Evolutionary conservation across 2,797 vertebrate genomes (phyloP).

Genomic region (Morelia viridis): DNA sequence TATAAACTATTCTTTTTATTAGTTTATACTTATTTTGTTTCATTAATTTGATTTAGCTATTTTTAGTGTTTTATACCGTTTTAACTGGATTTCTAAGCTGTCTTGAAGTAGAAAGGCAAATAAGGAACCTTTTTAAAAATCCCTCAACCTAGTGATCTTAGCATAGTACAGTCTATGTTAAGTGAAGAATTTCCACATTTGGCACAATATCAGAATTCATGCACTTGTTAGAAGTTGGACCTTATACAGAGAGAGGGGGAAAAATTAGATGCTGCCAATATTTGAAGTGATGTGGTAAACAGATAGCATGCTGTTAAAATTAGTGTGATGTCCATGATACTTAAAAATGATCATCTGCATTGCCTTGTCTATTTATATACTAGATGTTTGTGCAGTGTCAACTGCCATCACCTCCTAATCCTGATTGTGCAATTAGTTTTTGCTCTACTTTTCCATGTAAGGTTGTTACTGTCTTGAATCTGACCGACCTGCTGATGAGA

Average conservation of each 20-base stretch:
- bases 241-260: constrained; percentile 8
- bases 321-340: constrained; percentile 22
- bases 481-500: not conserved
- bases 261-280: constrained; percentile 30
- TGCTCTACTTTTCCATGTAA: not conserved
- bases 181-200: not conserved
- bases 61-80: not conserved
- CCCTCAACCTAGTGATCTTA: not conserved
- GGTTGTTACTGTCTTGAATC: not conserved
- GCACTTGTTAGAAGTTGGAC: not conserved
- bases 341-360: constrained; percentile 19
- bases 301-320: constrained; percentile 35
- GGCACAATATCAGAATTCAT: not conserved
- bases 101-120: not conserved
- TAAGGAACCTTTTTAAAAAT: not conserved
- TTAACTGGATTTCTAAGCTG: not conserved
- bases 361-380: constrained; percentile 22
- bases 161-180: not conserved
- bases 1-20: not conserved
- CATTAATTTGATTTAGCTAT: not conserved
- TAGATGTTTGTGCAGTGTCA: constrained; percentile 1
- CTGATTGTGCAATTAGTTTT: constrained; percentile 10
- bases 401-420: constrained; percentile 25
- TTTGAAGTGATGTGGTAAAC: constrained; percentile 33
- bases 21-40: not conserved